Percentiles rank a stretch among this genome's conserved stretches.
These are phyloP conservation scores for Python bivittatus DNA, from an alignment of 2,113 vertebrate species.

Conservation along the genomic window DNA sequence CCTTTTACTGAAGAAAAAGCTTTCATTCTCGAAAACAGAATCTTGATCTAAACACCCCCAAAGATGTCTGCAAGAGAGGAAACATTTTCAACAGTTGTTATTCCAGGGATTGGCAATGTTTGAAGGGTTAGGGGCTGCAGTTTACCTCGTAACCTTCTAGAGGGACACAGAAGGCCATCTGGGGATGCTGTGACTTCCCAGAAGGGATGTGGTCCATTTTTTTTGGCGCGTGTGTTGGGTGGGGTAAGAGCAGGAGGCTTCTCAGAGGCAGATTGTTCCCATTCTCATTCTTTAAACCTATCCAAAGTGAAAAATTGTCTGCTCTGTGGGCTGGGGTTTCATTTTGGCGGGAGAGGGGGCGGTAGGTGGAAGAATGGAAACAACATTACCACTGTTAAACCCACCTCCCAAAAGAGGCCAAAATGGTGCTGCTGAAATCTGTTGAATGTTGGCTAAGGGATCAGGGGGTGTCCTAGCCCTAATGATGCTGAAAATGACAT, in stretches of 20 bases:
- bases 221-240: not conserved
- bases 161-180: not conserved
- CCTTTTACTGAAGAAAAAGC: not conserved
- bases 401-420: not conserved
- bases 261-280: not conserved
- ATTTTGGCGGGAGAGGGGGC: not conserved
- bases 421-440: not conserved
- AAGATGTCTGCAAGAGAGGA: not conserved
- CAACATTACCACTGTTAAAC: not conserved
- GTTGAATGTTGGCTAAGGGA: not conserved
- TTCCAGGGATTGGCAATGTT: not conserved
- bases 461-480: not conserved
- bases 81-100: slow-evolving; percentile 13
- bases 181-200: not conserved
- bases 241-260: not conserved
- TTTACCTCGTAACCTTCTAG: no score
- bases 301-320: not conserved
- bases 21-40: not conserved
- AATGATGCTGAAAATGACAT: not conserved
- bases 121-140: no score
- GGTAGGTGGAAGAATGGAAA: not conserved
- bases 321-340: not conserved
- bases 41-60: not conserved
- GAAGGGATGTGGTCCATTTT: not conserved
- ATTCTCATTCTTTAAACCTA: not conserved